Conservation (phyloP, 2,113 vertebrate species). For the Actenoides hombroni region DNA sequence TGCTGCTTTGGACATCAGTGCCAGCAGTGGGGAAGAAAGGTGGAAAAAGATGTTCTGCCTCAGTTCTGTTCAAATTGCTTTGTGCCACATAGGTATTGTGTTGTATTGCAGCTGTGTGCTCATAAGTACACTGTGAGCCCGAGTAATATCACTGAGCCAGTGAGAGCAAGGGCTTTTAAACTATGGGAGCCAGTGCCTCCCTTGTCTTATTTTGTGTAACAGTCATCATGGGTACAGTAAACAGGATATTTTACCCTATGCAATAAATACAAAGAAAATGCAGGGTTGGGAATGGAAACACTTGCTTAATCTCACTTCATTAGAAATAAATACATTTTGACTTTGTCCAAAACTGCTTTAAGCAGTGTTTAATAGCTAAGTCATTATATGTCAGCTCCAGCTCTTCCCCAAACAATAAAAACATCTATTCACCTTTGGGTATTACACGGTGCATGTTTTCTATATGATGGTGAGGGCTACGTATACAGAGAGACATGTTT, state of each 20-base stretch:
- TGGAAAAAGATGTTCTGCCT: not conserved
- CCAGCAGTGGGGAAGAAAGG: not conserved
- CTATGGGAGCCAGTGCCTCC: not conserved
- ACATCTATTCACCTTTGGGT: not conserved
- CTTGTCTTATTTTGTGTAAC: constrained; percentile 9
- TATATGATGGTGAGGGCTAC: not conserved
- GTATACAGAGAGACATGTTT: not conserved
- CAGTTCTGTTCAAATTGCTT: not conserved
- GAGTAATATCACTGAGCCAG: not conserved
- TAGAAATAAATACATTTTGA: not conserved
- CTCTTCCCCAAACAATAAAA: not conserved
- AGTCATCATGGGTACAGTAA: not conserved
- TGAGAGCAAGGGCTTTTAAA: not conserved
- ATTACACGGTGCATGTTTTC: not conserved
- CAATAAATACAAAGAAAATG: not conserved
- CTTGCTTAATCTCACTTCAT: not conserved
- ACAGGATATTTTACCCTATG: not conserved
- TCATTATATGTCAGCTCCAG: not conserved
- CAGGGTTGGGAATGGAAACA: not conserved
- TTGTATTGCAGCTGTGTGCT: not conserved
- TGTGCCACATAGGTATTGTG: not conserved
- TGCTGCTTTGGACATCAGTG: not conserved
- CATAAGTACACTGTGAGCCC: not conserved
- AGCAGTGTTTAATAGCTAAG: not conserved
- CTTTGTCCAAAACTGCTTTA: not conserved